Percentiles rank a stretch among this genome's conserved stretches.
Conservation (phyloP, 2,888 invertebrate species). For the Stratiomys singularior region DNA sequence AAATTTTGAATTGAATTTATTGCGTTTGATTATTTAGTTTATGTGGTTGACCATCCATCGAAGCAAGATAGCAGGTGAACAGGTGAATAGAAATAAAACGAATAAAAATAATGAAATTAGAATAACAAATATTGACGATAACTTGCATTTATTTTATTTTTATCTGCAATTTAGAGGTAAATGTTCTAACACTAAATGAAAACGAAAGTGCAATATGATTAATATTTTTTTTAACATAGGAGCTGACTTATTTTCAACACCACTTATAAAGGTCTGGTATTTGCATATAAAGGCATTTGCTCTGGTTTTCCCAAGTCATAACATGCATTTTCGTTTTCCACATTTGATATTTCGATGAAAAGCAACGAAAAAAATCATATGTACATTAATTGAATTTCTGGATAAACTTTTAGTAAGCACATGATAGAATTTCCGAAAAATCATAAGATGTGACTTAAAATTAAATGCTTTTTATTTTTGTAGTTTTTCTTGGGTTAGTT, state of each 20-base stretch:
- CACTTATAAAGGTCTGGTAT: too few species aligned
- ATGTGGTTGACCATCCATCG: slow-evolving; percentile 61
- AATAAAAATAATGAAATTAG: slow-evolving; percentile 55
- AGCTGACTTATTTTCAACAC: not conserved
- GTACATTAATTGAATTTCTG: too few species aligned
- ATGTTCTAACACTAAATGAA: too few species aligned
- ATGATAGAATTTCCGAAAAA: not conserved
- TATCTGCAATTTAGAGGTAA: slow-evolving; percentile 1
- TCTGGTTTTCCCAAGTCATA: not conserved
- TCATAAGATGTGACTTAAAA: not conserved
- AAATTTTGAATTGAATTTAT: slow-evolving; percentile 49
- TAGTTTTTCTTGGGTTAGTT: slow-evolving; percentile 3
- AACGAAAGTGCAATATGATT: not conserved
- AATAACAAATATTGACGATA: slow-evolving; percentile 50
- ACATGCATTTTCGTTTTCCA: not conserved
- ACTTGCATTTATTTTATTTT: slow-evolving; percentile 15
- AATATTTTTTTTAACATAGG: not conserved
- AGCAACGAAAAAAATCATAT: too few species aligned
- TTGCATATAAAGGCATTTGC: not conserved
- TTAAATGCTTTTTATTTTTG: not conserved
- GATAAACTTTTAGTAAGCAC: not conserved
- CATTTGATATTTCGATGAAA: not conserved
- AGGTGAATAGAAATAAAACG: slow-evolving; percentile 62
- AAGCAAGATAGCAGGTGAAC: slow-evolving; percentile 64
- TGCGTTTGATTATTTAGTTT: slow-evolving; percentile 45